Evolutionary conservation across 1,140 invertebrate genomes (phyloP).

Genomic region (Drosophila pectinifera): DNA sequence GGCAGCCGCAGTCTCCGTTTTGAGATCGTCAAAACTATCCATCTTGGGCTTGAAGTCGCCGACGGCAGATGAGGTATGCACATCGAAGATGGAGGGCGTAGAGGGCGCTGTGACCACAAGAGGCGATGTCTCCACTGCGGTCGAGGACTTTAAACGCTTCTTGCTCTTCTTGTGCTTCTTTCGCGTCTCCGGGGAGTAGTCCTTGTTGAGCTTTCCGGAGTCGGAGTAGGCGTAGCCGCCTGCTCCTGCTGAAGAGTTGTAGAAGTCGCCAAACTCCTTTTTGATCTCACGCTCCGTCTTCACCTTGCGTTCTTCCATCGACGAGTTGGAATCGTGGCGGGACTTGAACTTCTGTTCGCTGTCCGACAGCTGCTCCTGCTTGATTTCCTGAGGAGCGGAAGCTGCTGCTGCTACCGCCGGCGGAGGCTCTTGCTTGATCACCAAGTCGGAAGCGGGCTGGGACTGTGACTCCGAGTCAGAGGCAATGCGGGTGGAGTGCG

Average conservation of each 20-base stretch:
- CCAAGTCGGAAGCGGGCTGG: conserved; percentile 78
- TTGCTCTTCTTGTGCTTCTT: conserved; percentile 94
- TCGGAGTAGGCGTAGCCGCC: conserved; percentile 29
- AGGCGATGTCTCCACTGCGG: conserved; percentile 32
- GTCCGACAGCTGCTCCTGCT: conserved; percentile 67
- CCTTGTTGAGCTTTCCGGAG: conserved; percentile 47
- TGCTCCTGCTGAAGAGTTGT: conserved; percentile 14
- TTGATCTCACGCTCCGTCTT: conserved; percentile 78
- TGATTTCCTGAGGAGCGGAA: conserved; percentile 70
- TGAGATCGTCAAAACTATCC: conserved; percentile 63
- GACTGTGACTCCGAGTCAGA: conserved; percentile 86
- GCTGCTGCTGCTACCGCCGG: not conserved
- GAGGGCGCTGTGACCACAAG: conserved; percentile 10
- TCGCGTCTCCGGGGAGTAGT: conserved; percentile 86
- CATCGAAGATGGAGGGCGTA: conserved; percentile 56
- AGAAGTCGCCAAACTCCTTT: conserved; percentile 72
- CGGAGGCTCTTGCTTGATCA: conserved; percentile 64
- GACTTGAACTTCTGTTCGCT: conserved; percentile 61
- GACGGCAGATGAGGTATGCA: conserved; percentile 10
- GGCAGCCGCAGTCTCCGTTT: conserved; percentile 30
- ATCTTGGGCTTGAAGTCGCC: conserved; percentile 59
- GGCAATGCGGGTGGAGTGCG: conserved; percentile 86
- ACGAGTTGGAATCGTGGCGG: conserved; percentile 68
- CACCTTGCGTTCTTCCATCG: conserved; percentile 60
- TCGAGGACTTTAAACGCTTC: conserved; percentile 90